These are phyloP conservation scores for Drosophila borealis DNA, from an alignment of 2,888 invertebrate genomes.

Conservation along the genomic window DNA sequence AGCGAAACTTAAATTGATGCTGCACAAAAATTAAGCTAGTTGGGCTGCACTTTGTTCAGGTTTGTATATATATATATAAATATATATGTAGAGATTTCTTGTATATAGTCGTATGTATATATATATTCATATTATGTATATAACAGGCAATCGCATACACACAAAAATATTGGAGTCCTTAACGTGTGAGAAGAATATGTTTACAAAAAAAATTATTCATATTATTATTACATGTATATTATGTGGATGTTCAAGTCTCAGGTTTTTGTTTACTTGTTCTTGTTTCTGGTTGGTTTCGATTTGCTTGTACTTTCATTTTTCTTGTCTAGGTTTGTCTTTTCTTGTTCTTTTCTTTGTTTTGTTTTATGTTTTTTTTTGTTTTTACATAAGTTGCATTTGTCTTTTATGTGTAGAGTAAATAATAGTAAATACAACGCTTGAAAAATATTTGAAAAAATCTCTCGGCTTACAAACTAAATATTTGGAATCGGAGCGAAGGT, in stretches of 20 bases:
- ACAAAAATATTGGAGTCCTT: constrained; percentile 69
- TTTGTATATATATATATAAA: constrained; percentile 56
- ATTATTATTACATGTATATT: constrained; percentile 28
- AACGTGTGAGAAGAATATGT: constrained; percentile 58
- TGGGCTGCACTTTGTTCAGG: constrained; percentile 60
- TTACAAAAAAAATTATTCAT: constrained; percentile 52
- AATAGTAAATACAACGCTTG: constrained; percentile 55
- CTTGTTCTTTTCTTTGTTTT: constrained; percentile 9
- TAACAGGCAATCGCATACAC: constrained; percentile 60
- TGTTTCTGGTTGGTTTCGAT: constrained; percentile 63
- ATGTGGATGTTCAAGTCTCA: constrained; percentile 59
- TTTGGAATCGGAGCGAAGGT: constrained; percentile 79
- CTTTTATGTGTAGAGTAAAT: constrained; percentile 42
- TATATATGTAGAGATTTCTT: constrained; percentile 54
- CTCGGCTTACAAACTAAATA: constrained; percentile 65
- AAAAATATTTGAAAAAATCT: constrained; percentile 59
- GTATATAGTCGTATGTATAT: constrained; percentile 58
- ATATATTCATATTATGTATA: constrained; percentile 52
- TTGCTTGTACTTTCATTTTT: constrained; percentile 56
- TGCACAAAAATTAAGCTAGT: constrained; percentile 42
- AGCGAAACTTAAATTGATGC: constrained; percentile 45
- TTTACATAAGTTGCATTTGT: constrained; percentile 54
- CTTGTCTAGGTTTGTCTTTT: constrained; percentile 47
- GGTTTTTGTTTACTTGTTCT: constrained; percentile 46
- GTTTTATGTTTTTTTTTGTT: constrained; percentile 8